Conservation (phyloP, 2,888 invertebrate species). For the Eupithecia vulgata region DNA sequence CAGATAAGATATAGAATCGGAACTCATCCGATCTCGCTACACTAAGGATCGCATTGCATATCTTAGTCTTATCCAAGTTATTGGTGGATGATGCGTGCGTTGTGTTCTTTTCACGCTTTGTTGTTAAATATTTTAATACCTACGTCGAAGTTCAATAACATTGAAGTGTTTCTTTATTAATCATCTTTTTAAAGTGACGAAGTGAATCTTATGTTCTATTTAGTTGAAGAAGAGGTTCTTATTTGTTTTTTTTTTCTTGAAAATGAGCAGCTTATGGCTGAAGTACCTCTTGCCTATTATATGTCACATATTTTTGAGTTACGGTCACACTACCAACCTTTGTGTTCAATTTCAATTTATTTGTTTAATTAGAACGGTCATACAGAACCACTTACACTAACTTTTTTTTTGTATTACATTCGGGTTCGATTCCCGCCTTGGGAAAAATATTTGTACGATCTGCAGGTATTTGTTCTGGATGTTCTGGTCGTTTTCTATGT, state of each 20-base stretch:
- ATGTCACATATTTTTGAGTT: too few relatives aligned
- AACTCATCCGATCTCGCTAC: neutral
- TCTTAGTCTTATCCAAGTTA: neutral
- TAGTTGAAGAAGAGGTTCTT: neutral
- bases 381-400: too few relatives aligned
- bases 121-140: neutral
- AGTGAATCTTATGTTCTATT: neutral
- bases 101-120: neutral
- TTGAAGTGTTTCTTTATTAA: neutral
- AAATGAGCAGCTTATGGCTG: neutral
- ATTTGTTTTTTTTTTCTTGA: neutral
- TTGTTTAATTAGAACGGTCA: too few relatives aligned
- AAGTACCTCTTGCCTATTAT: neutral
- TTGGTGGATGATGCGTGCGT: neutral
- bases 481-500: too few relatives aligned
- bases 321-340: too few relatives aligned
- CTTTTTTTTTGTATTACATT: too few relatives aligned
- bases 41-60: constrained; percentile 1
- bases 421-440: too few relatives aligned
- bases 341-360: too few relatives aligned
- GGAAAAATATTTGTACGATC: too few relatives aligned
- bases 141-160: neutral
- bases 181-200: neutral
- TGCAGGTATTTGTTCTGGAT: too few relatives aligned
- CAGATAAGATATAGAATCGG: constrained; percentile 1